Conservation (phyloP, 2,113 vertebrate species). For the Mobula birostris region DNA sequence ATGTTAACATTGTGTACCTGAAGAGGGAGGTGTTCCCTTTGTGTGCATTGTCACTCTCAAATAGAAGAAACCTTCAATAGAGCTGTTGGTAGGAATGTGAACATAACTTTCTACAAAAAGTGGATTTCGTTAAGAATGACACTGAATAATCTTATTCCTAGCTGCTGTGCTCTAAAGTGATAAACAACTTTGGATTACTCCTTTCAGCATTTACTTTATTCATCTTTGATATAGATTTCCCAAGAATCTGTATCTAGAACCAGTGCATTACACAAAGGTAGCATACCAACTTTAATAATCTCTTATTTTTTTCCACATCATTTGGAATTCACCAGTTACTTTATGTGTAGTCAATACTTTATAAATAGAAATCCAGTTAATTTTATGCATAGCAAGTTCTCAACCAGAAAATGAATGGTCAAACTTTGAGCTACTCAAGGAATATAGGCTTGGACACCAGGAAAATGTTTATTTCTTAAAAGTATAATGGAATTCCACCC, state of each 20-base stretch:
- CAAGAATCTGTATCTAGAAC: neutral
- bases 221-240: neutral
- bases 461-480: neutral
- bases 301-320: neutral
- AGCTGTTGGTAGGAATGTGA: neutral
- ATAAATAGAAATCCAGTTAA: neutral
- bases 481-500: neutral
- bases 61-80: neutral
- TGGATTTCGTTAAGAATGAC: neutral
- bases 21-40: neutral
- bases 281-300: neutral
- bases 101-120: neutral
- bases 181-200: neutral
- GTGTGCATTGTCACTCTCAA: neutral
- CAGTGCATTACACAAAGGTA: neutral
- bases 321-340: neutral
- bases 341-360: neutral
- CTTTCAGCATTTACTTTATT: constrained; percentile 13
- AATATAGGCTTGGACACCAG: neutral
- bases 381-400: neutral
- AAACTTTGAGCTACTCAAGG: neutral
- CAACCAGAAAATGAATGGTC: neutral
- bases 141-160: neutral
- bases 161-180: neutral
- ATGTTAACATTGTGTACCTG: neutral